Conservation (phyloP, 1,140 invertebrate genomes). For the Eubasilissa regina region DNA sequence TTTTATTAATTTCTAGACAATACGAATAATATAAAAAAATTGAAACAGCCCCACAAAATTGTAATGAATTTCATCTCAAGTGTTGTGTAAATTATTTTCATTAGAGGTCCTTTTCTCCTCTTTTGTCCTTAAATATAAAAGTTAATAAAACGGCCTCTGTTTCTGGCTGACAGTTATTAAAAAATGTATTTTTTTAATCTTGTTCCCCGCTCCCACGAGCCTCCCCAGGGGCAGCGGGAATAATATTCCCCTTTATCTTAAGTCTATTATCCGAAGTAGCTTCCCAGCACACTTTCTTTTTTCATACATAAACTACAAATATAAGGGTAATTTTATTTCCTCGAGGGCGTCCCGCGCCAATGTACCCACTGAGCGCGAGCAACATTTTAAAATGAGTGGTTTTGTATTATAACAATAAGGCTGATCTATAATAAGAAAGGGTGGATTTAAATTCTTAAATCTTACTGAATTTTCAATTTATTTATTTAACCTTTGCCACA, state of each 20-base stretch:
- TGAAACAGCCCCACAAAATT: too few relatives aligned
- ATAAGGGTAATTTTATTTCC: slow-evolving; percentile 2
- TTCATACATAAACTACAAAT: slow-evolving; percentile 26
- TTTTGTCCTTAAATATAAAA: background rate
- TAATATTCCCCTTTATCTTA: slow-evolving; percentile 22
- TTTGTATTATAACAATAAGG: too few relatives aligned
- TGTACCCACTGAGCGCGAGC: too few relatives aligned
- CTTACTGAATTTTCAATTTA: too few relatives aligned
- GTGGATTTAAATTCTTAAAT: too few relatives aligned
- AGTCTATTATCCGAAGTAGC: slow-evolving; percentile 28
- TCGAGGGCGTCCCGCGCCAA: background rate
- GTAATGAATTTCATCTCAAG: too few relatives aligned
- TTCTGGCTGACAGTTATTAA: slow-evolving; percentile 13
- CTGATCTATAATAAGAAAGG: too few relatives aligned
- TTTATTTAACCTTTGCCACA: too few relatives aligned
- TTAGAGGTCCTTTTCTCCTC: background rate
- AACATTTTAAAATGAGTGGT: too few relatives aligned
- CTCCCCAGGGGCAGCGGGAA: background rate
- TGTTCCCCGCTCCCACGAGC: background rate
- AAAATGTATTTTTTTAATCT: slow-evolving; percentile 7
- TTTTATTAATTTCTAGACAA: too few relatives aligned
- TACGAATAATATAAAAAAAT: too few relatives aligned
- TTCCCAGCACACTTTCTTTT: background rate
- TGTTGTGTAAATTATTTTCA: too few relatives aligned
- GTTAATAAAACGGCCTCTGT: background rate